phyloP scores from a whole-genome alignment of 2,888 invertebrate genomes.

The Patella pellucida region DNA sequence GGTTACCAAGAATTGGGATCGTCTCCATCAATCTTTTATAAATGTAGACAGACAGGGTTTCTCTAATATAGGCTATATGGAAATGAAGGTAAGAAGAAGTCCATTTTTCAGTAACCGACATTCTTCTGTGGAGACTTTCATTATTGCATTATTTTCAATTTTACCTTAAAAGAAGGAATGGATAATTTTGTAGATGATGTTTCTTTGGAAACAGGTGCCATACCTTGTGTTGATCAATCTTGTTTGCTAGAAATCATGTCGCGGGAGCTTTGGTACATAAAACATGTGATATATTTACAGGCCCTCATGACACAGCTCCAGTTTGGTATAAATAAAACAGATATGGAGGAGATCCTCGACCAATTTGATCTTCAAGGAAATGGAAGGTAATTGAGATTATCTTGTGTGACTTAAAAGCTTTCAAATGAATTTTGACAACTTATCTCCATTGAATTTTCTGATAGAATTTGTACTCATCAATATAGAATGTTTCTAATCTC shows the following conservation, averaged over 20 bases:
- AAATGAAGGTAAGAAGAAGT: conserved; percentile 43
- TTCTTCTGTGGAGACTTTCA: too few species aligned
- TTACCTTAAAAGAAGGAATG: too few species aligned
- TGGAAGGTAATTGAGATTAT: conserved; percentile 43
- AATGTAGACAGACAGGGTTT: conserved; percentile 47
- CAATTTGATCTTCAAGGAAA: conserved; percentile 48
- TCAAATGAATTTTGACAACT: background rate
- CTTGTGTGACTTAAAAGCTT: background rate
- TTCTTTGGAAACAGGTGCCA: too few species aligned
- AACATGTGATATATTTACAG: conserved; percentile 30
- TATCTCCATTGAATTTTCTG: background rate
- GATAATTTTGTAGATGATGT: too few species aligned
- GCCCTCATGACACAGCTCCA: conserved; percentile 52
- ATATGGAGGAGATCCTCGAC: conserved; percentile 45
- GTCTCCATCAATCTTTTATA: conserved; percentile 50
- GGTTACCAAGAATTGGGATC: conserved; percentile 55
- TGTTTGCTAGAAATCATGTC: too few species aligned
- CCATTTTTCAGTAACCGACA: too few species aligned
- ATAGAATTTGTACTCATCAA: background rate
- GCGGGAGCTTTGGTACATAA: background rate
- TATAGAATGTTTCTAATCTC: background rate
- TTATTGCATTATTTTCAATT: too few species aligned
- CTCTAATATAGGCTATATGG: conserved; percentile 42
- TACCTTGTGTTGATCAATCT: too few species aligned
- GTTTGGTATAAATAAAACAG: conserved; percentile 45